Evolutionary conservation across 2,888 invertebrate genomes (phyloP).

Genomic region (Celastrina argiolus): DNA sequence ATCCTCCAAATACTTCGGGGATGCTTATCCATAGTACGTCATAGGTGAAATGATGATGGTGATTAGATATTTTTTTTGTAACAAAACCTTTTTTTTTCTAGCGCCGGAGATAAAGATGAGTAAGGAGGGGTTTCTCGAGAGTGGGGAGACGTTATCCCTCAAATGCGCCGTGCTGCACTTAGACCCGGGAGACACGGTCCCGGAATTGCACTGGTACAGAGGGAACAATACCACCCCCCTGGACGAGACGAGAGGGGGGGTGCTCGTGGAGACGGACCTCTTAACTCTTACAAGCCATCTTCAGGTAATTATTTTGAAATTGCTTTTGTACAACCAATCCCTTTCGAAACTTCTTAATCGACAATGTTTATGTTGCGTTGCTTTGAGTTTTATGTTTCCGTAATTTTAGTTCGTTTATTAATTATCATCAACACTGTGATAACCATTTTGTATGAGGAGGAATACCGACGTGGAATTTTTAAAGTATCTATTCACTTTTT

Average conservation of each 20-base stretch:
- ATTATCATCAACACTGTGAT: background rate
- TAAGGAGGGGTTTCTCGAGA: constrained; percentile 66
- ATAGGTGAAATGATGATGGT: too few species aligned
- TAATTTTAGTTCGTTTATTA: background rate
- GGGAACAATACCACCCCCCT: constrained; percentile 53
- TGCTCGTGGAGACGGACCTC: constrained; percentile 65
- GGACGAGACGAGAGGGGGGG: constrained; percentile 70
- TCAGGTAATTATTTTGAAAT: constrained; percentile 47
- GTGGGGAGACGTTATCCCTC: constrained; percentile 64
- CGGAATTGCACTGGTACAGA: constrained; percentile 60
- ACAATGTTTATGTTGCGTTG: background rate
- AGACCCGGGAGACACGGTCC: constrained; percentile 48
- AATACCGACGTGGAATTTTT: too few species aligned
- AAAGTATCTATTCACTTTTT: too few species aligned
- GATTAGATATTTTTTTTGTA: too few species aligned
- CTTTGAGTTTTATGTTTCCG: background rate
- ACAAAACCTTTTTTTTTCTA: constrained; percentile 36
- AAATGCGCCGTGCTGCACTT: constrained; percentile 62
- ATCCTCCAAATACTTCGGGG: too few species aligned
- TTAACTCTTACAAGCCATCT: constrained; percentile 62
- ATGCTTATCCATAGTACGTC: too few species aligned
- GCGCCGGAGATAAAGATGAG: constrained; percentile 64
- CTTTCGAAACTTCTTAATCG: constrained; percentile 5
- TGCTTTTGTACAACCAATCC: constrained; percentile 14
- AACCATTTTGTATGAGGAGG: too few species aligned